Evolutionary conservation across 2,113 vertebrate species (phyloP).

Genomic region (Neomonachus schauinslandi): DNA sequence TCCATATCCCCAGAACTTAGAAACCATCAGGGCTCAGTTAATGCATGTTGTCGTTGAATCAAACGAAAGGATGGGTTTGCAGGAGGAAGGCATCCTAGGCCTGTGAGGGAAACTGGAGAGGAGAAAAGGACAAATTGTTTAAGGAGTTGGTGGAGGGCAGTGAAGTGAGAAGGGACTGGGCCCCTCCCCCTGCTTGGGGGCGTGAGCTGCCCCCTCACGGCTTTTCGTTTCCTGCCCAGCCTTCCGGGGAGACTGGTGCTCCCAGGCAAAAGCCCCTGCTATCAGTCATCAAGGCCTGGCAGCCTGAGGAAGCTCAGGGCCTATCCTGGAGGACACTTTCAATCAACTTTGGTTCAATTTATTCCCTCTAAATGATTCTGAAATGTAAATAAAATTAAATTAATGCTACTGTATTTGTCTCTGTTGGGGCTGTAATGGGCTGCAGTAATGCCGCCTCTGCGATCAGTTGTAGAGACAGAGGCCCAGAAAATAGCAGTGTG

Average conservation of each 20-base stretch:
- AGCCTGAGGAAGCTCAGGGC: constrained; percentile 77
- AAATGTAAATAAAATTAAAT: constrained; percentile 89
- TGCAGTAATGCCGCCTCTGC: constrained; percentile 71
- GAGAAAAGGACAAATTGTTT: neutral
- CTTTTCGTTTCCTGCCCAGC: neutral
- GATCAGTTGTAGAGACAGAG: neutral
- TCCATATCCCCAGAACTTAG: neutral
- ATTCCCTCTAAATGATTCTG: constrained; percentile 85
- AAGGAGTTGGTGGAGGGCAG: neutral
- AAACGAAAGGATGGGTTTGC: neutral
- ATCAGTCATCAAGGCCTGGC: constrained; percentile 76
- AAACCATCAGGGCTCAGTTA: neutral
- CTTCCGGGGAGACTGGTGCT: neutral
- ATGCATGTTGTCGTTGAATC: neutral
- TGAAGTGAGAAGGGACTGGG: neutral
- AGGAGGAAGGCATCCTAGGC: neutral
- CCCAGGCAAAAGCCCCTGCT: constrained; percentile 75
- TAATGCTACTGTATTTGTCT: constrained; percentile 83
- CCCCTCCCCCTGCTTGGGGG: neutral
- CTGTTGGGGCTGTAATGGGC: constrained; percentile 80
- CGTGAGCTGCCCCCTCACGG: neutral
- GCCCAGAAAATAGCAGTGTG: neutral
- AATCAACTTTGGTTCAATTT: constrained; percentile 85
- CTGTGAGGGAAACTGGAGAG: neutral
- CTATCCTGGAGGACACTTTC: constrained; percentile 85